phyloP scores from a whole-genome alignment of 53 echinoderm and acorn worm species.

The Arbacia lixula region DNA sequence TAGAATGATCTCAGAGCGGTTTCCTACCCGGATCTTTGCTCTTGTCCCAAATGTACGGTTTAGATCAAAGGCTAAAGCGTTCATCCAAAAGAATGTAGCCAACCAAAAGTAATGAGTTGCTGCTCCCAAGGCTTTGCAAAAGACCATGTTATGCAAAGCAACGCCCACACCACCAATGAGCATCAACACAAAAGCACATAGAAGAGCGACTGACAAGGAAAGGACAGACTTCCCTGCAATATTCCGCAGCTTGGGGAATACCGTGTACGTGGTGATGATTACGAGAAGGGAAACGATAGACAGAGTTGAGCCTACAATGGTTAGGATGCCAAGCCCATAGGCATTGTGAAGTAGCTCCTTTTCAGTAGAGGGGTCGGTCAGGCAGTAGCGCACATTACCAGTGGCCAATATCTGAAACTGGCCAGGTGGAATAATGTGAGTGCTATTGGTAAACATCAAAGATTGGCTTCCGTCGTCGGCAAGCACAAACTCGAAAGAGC shows the following conservation, averaged over 20 bases:
- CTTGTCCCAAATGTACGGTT: constrained; percentile 75
- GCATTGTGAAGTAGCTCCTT: neutral
- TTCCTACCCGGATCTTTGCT: constrained; percentile 33
- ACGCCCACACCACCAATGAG: neutral
- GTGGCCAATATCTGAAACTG: constrained; percentile 5
- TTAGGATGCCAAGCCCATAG: constrained; percentile 34
- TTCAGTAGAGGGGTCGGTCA: too few relatives aligned
- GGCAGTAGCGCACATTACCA: constrained; percentile 20
- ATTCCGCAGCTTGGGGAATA: constrained; percentile 62
- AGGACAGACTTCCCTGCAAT: constrained; percentile 66
- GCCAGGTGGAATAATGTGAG: neutral
- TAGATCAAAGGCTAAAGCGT: constrained; percentile 70
- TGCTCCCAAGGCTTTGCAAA: constrained; percentile 58
- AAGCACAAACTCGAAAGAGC: constrained; percentile 2
- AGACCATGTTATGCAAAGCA: too few relatives aligned
- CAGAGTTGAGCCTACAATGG: constrained; percentile 38
- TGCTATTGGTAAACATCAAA: neutral
- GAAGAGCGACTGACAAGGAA: constrained; percentile 57
- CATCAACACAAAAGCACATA: constrained; percentile 44
- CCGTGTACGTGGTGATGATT: constrained; percentile 58
- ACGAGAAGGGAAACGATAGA: constrained; percentile 56
- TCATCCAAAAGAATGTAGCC: constrained; percentile 80
- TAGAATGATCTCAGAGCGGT: constrained; percentile 3
- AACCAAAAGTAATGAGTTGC: constrained; percentile 73
- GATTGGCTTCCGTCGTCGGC: neutral